Conservation (phyloP, 2,797 vertebrate genomes). For the Leptodactylus fallax region DNA sequence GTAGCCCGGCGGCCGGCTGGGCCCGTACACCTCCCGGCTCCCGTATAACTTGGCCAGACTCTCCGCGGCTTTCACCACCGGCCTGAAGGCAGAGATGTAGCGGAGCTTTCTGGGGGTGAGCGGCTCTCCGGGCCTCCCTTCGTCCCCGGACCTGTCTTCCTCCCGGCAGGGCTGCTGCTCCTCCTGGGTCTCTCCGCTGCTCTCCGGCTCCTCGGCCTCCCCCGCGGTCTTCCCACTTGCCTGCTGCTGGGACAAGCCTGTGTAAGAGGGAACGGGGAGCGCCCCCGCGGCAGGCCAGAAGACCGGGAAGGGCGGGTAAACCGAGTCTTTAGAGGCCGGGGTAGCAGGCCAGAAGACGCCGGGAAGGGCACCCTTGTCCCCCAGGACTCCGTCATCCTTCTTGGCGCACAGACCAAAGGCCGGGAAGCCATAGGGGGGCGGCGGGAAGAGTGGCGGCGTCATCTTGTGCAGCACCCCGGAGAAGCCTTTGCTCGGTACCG, state of each 20-base stretch:
- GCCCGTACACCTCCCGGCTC: conserved; percentile 84
- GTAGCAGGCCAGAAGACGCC: conserved; percentile 85
- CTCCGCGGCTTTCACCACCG: conserved; percentile 92
- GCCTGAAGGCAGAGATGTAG: conserved; percentile 94
- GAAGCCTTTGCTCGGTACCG: conserved; percentile 93
- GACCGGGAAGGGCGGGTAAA: conserved; percentile 91
- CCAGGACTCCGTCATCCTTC: conserved; percentile 80
- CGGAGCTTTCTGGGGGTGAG: conserved; percentile 82
- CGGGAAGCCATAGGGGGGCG: conserved; percentile 91
- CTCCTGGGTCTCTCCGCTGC: conserved; percentile 66
- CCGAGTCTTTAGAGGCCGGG: conserved; percentile 80
- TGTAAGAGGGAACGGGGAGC: conserved; percentile 86
- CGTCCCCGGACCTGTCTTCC: conserved; percentile 68
- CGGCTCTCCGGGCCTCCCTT: conserved; percentile 67
- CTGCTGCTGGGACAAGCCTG: conserved; percentile 72
- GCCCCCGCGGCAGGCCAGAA: conserved; percentile 92
- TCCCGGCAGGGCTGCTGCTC: conserved; percentile 71
- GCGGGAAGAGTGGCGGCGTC: conserved; percentile 91
- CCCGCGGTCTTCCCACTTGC: neutral
- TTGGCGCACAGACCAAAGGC: conserved; percentile 92
- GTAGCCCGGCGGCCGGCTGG: conserved; percentile 70
- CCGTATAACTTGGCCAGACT: conserved; percentile 96
- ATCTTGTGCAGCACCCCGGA: conserved; percentile 92
- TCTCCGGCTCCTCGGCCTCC: conserved; percentile 72
- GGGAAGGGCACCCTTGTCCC: conserved; percentile 75